Evolutionary conservation across 2,888 invertebrate genomes (phyloP).

Genomic region (Amphipoea lucens): DNA sequence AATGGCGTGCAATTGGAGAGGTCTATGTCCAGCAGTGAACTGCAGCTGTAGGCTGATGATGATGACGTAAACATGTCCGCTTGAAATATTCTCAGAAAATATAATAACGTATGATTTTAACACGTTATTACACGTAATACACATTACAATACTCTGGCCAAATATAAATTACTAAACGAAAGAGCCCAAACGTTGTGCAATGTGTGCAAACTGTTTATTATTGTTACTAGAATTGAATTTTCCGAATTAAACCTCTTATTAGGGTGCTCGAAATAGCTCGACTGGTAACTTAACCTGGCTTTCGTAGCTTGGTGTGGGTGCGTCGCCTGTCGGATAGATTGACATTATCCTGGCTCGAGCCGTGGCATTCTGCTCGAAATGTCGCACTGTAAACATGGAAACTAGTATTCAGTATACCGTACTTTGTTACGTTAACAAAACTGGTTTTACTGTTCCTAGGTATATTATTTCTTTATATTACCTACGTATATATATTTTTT

Average conservation of each 20-base stretch:
- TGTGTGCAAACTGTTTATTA: not conserved
- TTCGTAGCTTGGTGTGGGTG: conserved; percentile 55
- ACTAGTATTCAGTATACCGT: conserved; percentile 61
- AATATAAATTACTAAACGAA: not conserved
- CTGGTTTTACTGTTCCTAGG: not conserved
- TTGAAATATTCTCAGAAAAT: no score
- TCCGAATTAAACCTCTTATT: conserved; percentile 12
- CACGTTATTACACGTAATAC: no score
- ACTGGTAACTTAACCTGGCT: conserved; percentile 55
- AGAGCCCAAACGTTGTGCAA: not conserved
- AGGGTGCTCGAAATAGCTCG: conserved; percentile 36
- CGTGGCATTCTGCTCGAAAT: conserved; percentile 71
- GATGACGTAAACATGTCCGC: not conserved
- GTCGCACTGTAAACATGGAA: conserved; percentile 67
- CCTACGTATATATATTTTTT: no score
- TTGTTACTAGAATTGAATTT: not conserved
- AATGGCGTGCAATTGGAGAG: not conserved
- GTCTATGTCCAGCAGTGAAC: not conserved
- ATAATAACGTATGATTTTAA: no score
- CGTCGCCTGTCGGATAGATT: conserved; percentile 62
- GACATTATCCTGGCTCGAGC: conserved; percentile 71
- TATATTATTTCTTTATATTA: not conserved
- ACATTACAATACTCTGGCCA: no score
- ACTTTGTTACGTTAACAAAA: conserved; percentile 42
- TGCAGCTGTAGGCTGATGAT: not conserved